Percentiles rank a stretch among this genome's conserved stretches.
Conservation (phyloP, 2,888 invertebrate genomes). For the Eupeodes latifasciatus region DNA sequence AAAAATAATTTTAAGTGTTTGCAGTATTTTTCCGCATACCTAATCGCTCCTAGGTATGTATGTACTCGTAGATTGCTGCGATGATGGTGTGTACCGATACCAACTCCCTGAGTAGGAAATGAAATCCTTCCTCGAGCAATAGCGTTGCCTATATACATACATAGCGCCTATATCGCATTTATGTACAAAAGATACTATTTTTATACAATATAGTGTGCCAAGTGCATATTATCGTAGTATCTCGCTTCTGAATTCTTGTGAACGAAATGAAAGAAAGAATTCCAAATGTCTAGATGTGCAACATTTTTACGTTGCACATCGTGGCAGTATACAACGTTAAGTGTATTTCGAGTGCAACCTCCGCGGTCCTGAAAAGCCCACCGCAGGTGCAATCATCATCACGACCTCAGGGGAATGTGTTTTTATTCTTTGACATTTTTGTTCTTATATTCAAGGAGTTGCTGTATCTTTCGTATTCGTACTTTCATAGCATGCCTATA, state of each 20-base stretch:
- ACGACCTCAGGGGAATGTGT: constrained; percentile 25
- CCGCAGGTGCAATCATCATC: constrained; percentile 61
- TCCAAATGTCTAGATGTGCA: constrained; percentile 45
- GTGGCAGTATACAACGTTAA: neutral
- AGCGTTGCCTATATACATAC: neutral
- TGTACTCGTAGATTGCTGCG: neutral
- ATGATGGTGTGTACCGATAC: constrained; percentile 4
- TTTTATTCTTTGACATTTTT: constrained; percentile 24
- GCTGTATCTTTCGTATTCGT: neutral
- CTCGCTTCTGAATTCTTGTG: neutral
- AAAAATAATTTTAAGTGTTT: constrained; percentile 62
- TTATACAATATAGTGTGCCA: neutral
- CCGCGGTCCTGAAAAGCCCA: constrained; percentile 43
- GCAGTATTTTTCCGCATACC: constrained; percentile 58
- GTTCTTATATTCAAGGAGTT: constrained; percentile 7
- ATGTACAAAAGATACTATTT: no score
- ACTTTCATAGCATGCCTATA: neutral
- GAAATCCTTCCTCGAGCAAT: constrained; percentile 32
- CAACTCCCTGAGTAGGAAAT: constrained; percentile 42
- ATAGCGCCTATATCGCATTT: neutral
- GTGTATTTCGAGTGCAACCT: constrained; percentile 36
- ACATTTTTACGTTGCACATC: neutral
- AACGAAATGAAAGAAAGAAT: constrained; percentile 25
- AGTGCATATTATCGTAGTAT: constrained; percentile 24
- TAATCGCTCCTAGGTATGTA: constrained; percentile 57